A percentile compares a stretch with the other conserved stretches of the same genome.
Conservation (phyloP, 1,140 invertebrate genomes). For the Lethrus apterus region DNA sequence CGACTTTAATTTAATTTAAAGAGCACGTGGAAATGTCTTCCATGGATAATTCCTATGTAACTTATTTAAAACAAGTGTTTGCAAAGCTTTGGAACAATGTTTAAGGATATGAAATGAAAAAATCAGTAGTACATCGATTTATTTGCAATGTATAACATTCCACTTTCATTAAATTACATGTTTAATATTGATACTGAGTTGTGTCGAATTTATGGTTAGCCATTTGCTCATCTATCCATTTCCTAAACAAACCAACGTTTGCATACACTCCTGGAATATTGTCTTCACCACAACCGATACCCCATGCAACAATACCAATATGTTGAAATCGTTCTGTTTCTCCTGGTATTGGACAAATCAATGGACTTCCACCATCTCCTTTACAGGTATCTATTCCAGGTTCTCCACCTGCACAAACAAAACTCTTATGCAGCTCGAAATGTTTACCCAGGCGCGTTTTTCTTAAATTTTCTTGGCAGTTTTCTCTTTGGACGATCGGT, state of each 20-base stretch:
- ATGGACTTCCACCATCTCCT: conserved; percentile 13
- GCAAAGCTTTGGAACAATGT: no score
- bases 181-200: conserved; percentile 22
- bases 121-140: no score
- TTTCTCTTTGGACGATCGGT: conserved; percentile 34
- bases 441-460: conserved; percentile 40
- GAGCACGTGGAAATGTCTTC: no score
- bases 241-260: conserved; percentile 48
- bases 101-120: no score
- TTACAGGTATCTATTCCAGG: conserved; percentile 59
- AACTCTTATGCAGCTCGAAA: conserved; percentile 45
- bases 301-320: conserved; percentile 64
- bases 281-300: conserved; percentile 54
- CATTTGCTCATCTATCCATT: conserved; percentile 54
- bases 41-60: not conserved
- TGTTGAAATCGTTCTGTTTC: conserved; percentile 39
- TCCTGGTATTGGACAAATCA: conserved; percentile 45
- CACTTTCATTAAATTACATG: no score
- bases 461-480: conserved; percentile 41
- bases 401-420: conserved; percentile 49
- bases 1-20: no score
- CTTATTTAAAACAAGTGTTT: not conserved
- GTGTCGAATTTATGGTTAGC: conserved; percentile 20
- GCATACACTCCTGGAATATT: conserved; percentile 62
- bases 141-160: no score